Conservation (phyloP, 2,888 invertebrate genomes). For the Tetrapedia diversipes region DNA sequence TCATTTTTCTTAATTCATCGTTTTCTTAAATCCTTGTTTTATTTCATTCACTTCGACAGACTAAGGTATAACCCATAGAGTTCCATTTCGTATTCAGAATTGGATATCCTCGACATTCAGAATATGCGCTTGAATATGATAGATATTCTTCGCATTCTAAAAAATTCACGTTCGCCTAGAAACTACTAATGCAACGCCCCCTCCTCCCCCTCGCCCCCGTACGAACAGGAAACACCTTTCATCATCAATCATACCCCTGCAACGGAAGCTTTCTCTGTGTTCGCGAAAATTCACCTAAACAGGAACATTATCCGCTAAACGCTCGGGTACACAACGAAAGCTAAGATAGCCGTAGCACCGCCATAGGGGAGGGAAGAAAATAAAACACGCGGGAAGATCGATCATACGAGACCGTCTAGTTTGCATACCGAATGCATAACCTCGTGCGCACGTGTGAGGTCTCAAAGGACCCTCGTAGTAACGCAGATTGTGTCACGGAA, state of each 20-base stretch:
- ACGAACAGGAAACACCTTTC: neutral
- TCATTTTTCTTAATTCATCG: too few species aligned
- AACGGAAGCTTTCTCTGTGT: neutral
- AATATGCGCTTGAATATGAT: too few species aligned
- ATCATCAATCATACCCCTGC: neutral
- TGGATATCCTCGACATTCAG: too few species aligned
- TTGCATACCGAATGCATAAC: constrained; percentile 45
- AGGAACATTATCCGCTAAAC: neutral
- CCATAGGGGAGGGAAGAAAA: neutral
- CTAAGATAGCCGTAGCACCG: neutral
- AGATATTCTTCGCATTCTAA: too few species aligned
- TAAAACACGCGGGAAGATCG: constrained; percentile 23
- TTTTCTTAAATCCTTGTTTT: too few species aligned
- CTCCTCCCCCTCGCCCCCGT: too few species aligned
- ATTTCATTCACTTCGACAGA: too few species aligned
- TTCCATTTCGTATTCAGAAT: too few species aligned
- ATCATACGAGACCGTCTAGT: constrained; percentile 25
- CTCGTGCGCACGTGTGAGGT: constrained; percentile 4
- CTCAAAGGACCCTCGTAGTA: constrained; percentile 29
- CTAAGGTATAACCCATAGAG: too few species aligned
- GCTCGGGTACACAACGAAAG: neutral
- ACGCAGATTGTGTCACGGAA: constrained; percentile 37
- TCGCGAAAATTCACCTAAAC: neutral
- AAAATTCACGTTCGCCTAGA: too few species aligned
- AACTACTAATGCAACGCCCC: too few species aligned